These are phyloP conservation scores for Ophion ellenae DNA, from an alignment of 2,888 invertebrate species.

Conservation along the genomic window DNA sequence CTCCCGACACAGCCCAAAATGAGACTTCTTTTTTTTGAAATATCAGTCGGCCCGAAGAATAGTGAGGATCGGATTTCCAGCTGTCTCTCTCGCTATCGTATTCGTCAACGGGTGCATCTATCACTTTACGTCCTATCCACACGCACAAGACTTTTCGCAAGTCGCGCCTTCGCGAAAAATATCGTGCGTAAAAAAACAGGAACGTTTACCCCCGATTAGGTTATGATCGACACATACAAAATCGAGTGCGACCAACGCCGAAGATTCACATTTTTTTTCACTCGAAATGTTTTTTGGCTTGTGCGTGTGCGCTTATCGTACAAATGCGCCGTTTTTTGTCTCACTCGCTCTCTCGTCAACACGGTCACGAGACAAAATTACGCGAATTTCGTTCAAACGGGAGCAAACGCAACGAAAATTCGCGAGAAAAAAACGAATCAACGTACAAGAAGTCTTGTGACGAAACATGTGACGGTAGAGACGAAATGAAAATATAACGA, in stretches of 20 bases:
- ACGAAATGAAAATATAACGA: background rate
- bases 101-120: too few species aligned
- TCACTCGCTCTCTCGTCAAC: slow-evolving; percentile 8
- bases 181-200: background rate
- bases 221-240: too few species aligned
- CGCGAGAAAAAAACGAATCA: background rate
- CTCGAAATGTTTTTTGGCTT: slow-evolving; percentile 2
- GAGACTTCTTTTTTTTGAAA: too few species aligned
- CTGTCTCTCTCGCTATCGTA: too few species aligned
- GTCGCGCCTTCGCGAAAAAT: too few species aligned
- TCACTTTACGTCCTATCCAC: too few species aligned
- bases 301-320: slow-evolving; percentile 6
- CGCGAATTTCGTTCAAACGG: slow-evolving; percentile 16
- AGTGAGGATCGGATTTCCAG: too few species aligned
- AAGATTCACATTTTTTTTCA: slow-evolving; percentile 24
- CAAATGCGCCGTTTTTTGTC: background rate
- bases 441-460: background rate
- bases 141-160: too few species aligned
- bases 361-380: slow-evolving; percentile 41
- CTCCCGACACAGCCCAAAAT: too few species aligned
- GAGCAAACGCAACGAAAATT: background rate
- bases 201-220: background rate
- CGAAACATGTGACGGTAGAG: background rate
- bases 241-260: too few species aligned
- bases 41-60: too few species aligned